Conservation (phyloP, 2,888 invertebrate genomes). For the Disparrhopalites patrizii region DNA sequence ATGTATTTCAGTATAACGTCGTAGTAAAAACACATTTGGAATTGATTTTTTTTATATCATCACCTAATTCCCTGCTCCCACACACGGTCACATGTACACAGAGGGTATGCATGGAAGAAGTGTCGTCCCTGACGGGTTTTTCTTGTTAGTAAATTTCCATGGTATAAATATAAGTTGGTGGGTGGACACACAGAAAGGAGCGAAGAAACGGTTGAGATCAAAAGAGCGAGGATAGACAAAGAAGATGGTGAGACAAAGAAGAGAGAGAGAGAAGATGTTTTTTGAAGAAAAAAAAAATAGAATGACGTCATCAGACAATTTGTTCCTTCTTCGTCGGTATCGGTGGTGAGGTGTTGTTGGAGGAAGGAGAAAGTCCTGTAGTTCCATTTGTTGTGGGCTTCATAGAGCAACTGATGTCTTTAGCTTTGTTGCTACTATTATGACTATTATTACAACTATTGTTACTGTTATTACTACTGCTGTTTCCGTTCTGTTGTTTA, state of each 20-base stretch:
- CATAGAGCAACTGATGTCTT: conserved; percentile 26
- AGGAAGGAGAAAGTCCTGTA: conserved; percentile 31
- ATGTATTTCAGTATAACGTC: no score
- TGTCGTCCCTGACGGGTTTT: no score
- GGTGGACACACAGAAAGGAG: no score
- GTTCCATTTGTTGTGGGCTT: conserved; percentile 42
- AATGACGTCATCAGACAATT: conserved; percentile 46
- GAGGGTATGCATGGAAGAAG: no score
- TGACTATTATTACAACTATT: conserved; percentile 28
- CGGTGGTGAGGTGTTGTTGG: conserved; percentile 36
- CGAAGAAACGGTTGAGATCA: no score
- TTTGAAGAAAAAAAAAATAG: not conserved
- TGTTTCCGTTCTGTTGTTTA: conserved; percentile 31
- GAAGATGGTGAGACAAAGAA: not conserved
- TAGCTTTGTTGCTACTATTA: conserved; percentile 24
- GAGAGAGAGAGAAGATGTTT: conserved; percentile 1
- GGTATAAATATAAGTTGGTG: no score
- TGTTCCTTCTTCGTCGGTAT: conserved; percentile 48
- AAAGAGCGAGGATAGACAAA: not conserved
- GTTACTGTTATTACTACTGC: conserved; percentile 29
- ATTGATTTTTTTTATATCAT: no score
- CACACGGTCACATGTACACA: no score
- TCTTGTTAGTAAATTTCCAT: no score
- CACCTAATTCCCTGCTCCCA: no score
- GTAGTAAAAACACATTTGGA: no score